A percentile compares a stretch with the other conserved stretches of the same genome.
Conservation (phyloP, 2,113 vertebrate species). For the Ariopsis seemanni region DNA sequence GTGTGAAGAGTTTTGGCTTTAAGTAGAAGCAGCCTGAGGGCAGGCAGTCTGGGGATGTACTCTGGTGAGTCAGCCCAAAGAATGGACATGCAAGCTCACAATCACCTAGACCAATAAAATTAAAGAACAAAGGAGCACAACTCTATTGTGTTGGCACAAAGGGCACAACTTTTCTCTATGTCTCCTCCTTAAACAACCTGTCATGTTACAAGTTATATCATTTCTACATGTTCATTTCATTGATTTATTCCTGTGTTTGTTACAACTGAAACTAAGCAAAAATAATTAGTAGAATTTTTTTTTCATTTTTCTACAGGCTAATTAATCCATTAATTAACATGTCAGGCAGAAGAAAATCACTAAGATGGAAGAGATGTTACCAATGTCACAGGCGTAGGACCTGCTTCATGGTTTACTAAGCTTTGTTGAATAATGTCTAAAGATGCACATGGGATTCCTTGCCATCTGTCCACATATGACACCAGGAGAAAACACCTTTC, state of each 20-base stretch:
- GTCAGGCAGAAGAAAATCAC: not conserved
- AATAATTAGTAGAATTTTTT: not conserved
- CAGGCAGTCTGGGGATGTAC: slow-evolving; percentile 20
- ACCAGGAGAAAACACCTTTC: not conserved
- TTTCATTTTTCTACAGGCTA: not conserved
- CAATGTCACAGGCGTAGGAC: not conserved
- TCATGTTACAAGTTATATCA: too few relatives aligned
- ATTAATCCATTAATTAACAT: not conserved
- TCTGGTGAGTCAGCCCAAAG: slow-evolving; percentile 29
- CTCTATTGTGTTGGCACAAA: not conserved
- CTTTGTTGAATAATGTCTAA: slow-evolving; percentile 12
- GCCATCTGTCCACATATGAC: slow-evolving; percentile 32
- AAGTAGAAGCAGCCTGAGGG: slow-evolving; percentile 25
- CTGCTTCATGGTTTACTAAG: slow-evolving; percentile 15
- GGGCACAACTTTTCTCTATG: not conserved
- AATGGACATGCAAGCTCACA: slow-evolving; percentile 29
- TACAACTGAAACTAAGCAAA: not conserved
- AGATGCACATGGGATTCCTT: not conserved
- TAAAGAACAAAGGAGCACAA: not conserved
- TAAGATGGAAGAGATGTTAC: slow-evolving; percentile 16
- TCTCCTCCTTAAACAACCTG: not conserved
- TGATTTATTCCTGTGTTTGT: not conserved
- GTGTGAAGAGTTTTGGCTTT: slow-evolving; percentile 27
- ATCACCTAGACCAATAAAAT: slow-evolving; percentile 36
- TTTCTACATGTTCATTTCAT: not conserved